Evolutionary conservation across 1,140 invertebrate species (phyloP), one percentile per base, ranked within the genome.

Genomic region (Ips typographus): DNA sequence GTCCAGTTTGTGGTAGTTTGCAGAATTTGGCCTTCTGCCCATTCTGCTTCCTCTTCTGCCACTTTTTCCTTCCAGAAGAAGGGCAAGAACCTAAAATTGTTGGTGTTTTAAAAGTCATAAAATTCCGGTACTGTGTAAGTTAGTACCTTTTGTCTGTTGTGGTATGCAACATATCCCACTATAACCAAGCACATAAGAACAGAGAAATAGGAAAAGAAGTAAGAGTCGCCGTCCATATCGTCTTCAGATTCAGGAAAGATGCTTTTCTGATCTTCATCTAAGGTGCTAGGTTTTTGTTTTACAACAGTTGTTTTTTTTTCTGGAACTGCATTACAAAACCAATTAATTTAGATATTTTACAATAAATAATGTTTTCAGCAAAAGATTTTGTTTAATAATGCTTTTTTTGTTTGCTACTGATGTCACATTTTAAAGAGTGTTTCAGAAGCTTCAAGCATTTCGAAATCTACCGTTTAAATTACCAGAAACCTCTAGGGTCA

Each of bases 71-170:
- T 87, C 86, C 3, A 87, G 76, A 65, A 86, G 72, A 37, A 87
- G 80, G 22, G 86, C 86, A 40, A 88, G 72, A 71, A 88, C 83
- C 85, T 88, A 70, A 71, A 67, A 72, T 47, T 62, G 38, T 42
- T 22, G 47, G 36, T 47, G 37, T 62, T 62, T 62, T 44, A 22
- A 22, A 22, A 22, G 22, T 22, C 22, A 22, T 22, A 22, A 22
- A 22, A 22, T 22, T 22, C 22, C 22, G 22, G 22, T 22, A 22
- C 22, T 22, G 22, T 22, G 22, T 22, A 22, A 22, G 22, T 22
- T 22, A 22, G 74, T 77, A 89, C 88, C 83, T 89, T 89, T 78
- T 89, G 86, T 75, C 89, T 89, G 72, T 89, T 89, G 73, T 89
- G 87, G 78, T 88, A 89, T 71, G 84, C 81, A 42, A 89, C 77